Evolutionary conservation across 1,140 invertebrate species (phyloP), one percentile per base, ranked within the genome.

Genomic region (Whitmania pigra): DNA sequence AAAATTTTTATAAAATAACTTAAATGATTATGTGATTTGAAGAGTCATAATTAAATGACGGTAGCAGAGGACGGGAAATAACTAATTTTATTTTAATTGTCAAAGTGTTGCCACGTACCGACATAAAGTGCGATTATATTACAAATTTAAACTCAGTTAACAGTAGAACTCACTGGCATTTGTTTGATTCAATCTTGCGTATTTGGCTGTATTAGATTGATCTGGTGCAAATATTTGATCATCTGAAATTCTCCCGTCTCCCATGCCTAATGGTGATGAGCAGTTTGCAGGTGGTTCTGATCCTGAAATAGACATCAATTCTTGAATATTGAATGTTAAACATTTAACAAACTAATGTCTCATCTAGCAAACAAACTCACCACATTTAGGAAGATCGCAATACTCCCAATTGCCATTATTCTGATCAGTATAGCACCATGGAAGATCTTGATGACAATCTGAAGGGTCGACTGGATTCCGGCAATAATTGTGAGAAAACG

Each of bases 381-480:
- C 69, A 54, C 69, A 71, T 20, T 36, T 53, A 0, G 69, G 69
- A n/a, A 71, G 49, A 53, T 71, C 69, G 20, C 69, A 71, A 31
- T n/a, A 71, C 49, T 71, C 69, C 69, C 69, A 55, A 20, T 53
- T 40, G 0, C 29, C 55, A 29, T 20, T 31, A 31, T 20, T 49
- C 7, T n/a, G 29, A 36, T 53, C 29, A 31, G 53, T 53, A 20
- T 71, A 71, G 29, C 69, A 71, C 43, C 40, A 71, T n/a, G 69
- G 69, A 40, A 53, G 40, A 15, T 31, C 13, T 31, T 27, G 43
- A 25, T 71, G 69, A 53, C 69, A 71, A 9, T 71, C 29, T 53
- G 69, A 5, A 40, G 69, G 55, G 20, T 55, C 43, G 49, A 31
- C 29, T 20, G 69, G 69, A 54, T 71, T 71, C 29, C 69, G 40